phyloP scores from a whole-genome alignment of 2,888 invertebrate genomes.

The Nematopogon swammerdamellus region DNA sequence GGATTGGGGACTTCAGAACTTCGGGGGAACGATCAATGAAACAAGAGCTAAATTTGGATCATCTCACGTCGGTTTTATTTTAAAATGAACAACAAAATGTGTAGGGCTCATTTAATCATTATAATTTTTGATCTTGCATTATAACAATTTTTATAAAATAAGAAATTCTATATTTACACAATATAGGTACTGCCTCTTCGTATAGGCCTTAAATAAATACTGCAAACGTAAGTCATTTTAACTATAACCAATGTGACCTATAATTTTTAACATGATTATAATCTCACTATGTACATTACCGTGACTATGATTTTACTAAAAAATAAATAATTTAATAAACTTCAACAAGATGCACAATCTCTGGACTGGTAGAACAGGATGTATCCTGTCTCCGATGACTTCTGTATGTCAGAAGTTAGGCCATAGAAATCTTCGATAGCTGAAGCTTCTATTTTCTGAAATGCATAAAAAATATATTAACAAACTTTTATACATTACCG shows the following conservation, averaged over 20 bases:
- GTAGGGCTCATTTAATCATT: neutral
- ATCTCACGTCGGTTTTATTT: no score
- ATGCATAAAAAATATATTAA: no score
- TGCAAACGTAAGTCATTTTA: conserved; percentile 20
- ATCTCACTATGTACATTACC: conserved; percentile 17
- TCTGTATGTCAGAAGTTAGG: conserved; percentile 96
- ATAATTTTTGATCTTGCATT: neutral
- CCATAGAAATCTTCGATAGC: conserved; percentile 99
- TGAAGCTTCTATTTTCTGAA: conserved; percentile 97
- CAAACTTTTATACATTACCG: no score
- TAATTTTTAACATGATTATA: conserved; percentile 29
- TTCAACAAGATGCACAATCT: conserved; percentile 62
- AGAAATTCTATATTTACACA: neutral
- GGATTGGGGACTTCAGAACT: no score
- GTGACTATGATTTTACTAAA: conserved; percentile 30
- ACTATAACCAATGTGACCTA: conserved; percentile 49
- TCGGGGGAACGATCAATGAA: no score
- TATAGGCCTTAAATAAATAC: neutral
- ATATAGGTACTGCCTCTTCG: neutral
- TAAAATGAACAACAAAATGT: no score
- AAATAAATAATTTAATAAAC: conserved; percentile 37
- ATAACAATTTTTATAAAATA: neutral
- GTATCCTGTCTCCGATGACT: conserved; percentile 99
- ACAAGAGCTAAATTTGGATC: no score
- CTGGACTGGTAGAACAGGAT: conserved; percentile 98